A percentile compares a stretch with the other conserved stretches of the same genome.
Evolutionary conservation across 2,113 vertebrate species (phyloP).

Genomic region (Peromyscus maniculatus): DNA sequence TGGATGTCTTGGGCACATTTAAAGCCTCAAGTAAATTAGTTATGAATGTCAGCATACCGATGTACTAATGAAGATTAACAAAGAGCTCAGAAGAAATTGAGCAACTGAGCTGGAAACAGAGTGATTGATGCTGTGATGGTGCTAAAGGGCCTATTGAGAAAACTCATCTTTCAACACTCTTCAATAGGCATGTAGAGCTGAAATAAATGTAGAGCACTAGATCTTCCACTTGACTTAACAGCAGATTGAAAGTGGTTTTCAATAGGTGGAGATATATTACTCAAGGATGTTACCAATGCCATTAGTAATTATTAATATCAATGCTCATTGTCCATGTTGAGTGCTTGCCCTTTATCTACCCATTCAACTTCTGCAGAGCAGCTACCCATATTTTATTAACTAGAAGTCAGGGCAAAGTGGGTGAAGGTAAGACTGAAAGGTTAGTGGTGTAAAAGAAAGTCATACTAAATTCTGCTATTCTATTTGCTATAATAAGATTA

Average conservation of each 20-base stretch:
- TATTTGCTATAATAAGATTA: background rate
- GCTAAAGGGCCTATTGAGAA: slow-evolving; percentile 72
- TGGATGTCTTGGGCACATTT: slow-evolving; percentile 58
- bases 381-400: background rate
- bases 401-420: background rate
- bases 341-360: background rate
- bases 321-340: background rate
- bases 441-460: background rate
- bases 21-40: slow-evolving; percentile 76
- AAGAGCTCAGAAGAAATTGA: slow-evolving; percentile 68
- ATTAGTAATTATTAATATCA: slow-evolving; percentile 23
- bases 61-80: slow-evolving; percentile 82
- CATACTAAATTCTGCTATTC: background rate
- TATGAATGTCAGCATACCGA: slow-evolving; percentile 71
- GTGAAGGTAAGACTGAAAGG: background rate
- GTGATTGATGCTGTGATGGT: slow-evolving; percentile 72
- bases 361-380: background rate
- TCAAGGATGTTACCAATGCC: background rate
- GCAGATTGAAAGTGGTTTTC: slow-evolving; percentile 26
- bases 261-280: background rate
- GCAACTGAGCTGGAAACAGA: slow-evolving; percentile 77
- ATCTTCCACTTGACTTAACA: slow-evolving; percentile 47
- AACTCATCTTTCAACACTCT: slow-evolving; percentile 60
- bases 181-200: slow-evolving; percentile 28
- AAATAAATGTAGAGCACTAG: slow-evolving; percentile 37